These are phyloP conservation scores for Conomelus anceps DNA, from an alignment of 2,888 invertebrate species.

Conservation along the genomic window DNA sequence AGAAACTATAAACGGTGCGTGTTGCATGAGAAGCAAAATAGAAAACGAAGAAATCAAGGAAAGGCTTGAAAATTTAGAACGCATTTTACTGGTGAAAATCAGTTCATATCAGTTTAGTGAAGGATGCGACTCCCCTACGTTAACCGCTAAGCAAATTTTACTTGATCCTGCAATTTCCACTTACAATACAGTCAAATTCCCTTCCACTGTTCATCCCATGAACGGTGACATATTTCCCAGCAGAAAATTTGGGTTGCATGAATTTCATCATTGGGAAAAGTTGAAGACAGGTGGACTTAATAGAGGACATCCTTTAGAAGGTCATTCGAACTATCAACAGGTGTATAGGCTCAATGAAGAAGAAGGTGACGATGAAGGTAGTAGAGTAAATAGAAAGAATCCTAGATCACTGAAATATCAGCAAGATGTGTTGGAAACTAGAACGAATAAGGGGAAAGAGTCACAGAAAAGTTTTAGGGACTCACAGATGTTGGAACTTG, in stretches of 20 bases:
- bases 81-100: neutral
- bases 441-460: neutral
- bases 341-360: neutral
- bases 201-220: neutral
- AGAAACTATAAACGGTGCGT: neutral
- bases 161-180: neutral
- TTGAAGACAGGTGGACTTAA: neutral
- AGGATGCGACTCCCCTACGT: neutral
- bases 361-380: neutral
- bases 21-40: neutral
- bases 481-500: neutral
- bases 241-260: neutral
- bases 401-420: neutral
- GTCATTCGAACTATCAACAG: neutral
- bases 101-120: neutral
- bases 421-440: neutral
- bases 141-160: neutral
- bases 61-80: neutral
- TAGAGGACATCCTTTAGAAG: neutral
- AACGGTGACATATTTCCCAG: neutral
- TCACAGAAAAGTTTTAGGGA: neutral
- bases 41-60: neutral
- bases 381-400: neutral
- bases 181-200: neutral
- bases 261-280: no score